Evolutionary conservation across 2,888 invertebrate species (phyloP).

Genomic region (Stomorhina lunata): DNA sequence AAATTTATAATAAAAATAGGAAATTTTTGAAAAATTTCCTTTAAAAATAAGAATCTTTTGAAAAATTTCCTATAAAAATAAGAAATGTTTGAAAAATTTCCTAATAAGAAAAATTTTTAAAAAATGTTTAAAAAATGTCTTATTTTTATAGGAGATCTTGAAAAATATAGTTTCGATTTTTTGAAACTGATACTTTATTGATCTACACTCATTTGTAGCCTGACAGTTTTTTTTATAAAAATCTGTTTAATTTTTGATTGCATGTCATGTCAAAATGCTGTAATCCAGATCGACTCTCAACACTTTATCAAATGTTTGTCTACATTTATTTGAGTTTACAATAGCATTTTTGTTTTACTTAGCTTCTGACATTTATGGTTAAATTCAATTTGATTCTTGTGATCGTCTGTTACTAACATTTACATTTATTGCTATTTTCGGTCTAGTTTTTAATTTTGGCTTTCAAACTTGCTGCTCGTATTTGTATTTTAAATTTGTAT

Average conservation of each 20-base stretch:
- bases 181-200: no score
- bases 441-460: not conserved
- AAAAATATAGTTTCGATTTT: no score
- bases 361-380: slow-evolving; percentile 74
- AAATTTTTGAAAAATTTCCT: no score
- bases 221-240: slow-evolving; percentile 46
- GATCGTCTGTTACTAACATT: not conserved
- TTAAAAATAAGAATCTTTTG: no score
- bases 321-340: slow-evolving; percentile 49
- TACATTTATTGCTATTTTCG: not conserved
- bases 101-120: no score
- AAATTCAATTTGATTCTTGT: slow-evolving; percentile 72
- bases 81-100: no score
- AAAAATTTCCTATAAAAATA: no score
- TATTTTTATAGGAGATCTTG: no score
- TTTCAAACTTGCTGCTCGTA: not conserved
- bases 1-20: no score
- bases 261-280: slow-evolving; percentile 53
- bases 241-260: slow-evolving; percentile 67
- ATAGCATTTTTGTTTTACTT: slow-evolving; percentile 68
- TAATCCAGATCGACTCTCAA: slow-evolving; percentile 69
- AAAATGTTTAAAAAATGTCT: no score
- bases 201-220: not conserved
- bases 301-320: slow-evolving; percentile 51
- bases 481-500: slow-evolving; percentile 9